phyloP scores from a whole-genome alignment of 2,888 invertebrate species.

The Atrina japonica region DNA sequence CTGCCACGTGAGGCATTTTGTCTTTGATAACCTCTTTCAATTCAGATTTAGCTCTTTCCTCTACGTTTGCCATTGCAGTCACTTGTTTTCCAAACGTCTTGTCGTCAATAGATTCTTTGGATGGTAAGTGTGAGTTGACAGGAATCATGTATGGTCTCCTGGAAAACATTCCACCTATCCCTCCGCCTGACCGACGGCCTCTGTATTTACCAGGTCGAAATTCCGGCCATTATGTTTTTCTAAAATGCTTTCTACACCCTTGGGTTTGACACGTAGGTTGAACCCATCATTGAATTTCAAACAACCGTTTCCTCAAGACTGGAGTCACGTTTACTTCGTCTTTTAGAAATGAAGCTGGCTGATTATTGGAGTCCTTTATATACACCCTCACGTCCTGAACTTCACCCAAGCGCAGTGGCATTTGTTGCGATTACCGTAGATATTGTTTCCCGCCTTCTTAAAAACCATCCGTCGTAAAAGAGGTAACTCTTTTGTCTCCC shows the following conservation, averaged over 20 bases:
- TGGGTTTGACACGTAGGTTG: conserved; percentile 28
- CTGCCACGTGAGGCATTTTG: conserved; percentile 26
- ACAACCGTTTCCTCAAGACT: conserved; percentile 20
- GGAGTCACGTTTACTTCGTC: conserved; percentile 19
- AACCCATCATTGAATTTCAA: conserved; percentile 27
- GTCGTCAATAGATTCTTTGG: background rate
- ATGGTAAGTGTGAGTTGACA: conserved; percentile 27
- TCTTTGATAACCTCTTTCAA: conserved; percentile 31
- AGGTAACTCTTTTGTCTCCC: conserved; percentile 25
- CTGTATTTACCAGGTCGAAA: conserved; percentile 29
- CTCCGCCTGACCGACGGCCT: conserved; percentile 27
- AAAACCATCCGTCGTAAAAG: conserved; percentile 30
- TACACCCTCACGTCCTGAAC: conserved; percentile 32
- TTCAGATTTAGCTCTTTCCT: conserved; percentile 34
- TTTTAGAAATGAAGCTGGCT: conserved; percentile 34
- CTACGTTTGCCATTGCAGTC: conserved; percentile 25
- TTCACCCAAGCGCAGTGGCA: conserved; percentile 25
- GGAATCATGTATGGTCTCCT: conserved; percentile 37
- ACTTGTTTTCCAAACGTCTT: conserved; percentile 24
- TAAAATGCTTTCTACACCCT: conserved; percentile 25
- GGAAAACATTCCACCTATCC: conserved; percentile 31
- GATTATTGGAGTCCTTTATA: conserved; percentile 24
- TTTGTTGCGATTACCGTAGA: conserved; percentile 26
- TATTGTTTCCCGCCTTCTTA: conserved; percentile 22
- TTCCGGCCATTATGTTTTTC: conserved; percentile 17